A percentile compares a stretch with the other conserved stretches of the same genome.
These are phyloP conservation scores for Syndactyla subalaris DNA, from an alignment of 2,797 vertebrate genomes.

Conservation along the genomic window DNA sequence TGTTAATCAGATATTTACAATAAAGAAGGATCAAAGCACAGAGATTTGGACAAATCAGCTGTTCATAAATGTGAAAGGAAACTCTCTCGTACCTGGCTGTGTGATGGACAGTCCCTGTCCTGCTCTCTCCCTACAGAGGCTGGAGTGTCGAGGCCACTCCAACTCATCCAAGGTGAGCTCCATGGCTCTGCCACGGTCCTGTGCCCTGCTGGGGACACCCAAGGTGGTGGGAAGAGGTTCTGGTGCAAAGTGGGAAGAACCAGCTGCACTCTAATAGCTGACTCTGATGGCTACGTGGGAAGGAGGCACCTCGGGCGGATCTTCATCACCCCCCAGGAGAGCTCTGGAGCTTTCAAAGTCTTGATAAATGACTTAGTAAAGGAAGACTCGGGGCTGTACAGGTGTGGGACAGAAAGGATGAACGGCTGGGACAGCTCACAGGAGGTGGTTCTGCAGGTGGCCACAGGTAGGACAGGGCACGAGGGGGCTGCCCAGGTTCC, in stretches of 20 bases:
- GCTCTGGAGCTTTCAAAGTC: conserved; percentile 40
- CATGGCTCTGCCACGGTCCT: background rate
- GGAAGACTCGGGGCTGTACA: conserved; percentile 57
- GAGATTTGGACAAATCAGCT: background rate
- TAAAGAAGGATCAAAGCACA: fast-evolving
- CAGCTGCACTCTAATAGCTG: background rate
- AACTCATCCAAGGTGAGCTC: background rate
- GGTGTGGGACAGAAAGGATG: background rate
- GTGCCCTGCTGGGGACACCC: conserved; percentile 16
- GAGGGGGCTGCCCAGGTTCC: background rate
- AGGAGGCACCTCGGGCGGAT: conserved; percentile 4
- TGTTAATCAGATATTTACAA: background rate
- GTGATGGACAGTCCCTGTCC: fast-evolving
- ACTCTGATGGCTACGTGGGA: background rate
- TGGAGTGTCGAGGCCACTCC: fast-evolving
- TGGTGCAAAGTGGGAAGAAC: conserved; percentile 55
- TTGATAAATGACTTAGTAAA: conserved; percentile 42
- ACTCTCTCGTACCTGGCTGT: background rate
- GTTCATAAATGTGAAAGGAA: background rate
- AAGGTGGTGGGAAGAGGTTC: background rate
- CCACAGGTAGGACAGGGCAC: conserved; percentile 6
- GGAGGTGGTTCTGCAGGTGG: conserved; percentile 43
- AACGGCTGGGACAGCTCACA: fast-evolving
- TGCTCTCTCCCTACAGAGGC: conserved; percentile 16
- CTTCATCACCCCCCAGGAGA: background rate